A percentile compares a stretch with the other conserved stretches of the same genome.
These are phyloP conservation scores for Zapus hudsonius DNA, from an alignment of 2,113 vertebrate species.

Conservation along the genomic window DNA sequence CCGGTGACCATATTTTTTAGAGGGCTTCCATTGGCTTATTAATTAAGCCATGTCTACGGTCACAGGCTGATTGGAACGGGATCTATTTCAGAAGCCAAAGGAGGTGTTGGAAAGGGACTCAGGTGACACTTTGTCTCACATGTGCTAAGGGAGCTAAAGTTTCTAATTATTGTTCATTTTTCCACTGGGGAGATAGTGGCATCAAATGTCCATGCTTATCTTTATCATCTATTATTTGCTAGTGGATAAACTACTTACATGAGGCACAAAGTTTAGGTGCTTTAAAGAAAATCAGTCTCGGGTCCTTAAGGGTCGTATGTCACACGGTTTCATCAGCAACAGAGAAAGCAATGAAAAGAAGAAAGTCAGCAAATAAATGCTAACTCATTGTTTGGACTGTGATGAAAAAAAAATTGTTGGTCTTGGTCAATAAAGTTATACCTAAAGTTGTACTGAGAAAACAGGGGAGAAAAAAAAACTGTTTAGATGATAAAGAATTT, in stretches of 20 bases:
- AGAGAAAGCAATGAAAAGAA: background rate
- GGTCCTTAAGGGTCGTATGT: background rate
- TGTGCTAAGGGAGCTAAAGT: background rate
- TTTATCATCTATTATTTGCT: background rate
- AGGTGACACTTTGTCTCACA: background rate
- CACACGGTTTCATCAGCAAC: background rate
- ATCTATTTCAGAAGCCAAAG: background rate
- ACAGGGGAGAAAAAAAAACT: background rate
- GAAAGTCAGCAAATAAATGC: background rate
- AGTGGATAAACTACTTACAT: background rate
- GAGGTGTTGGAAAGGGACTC: background rate
- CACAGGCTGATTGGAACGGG: background rate
- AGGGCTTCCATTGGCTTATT: background rate
- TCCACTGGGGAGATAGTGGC: background rate
- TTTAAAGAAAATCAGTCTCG: background rate
- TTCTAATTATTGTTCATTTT: conserved; percentile 15
- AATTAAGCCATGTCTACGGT: conserved; percentile 33
- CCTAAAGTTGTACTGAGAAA: background rate
- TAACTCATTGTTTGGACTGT: background rate
- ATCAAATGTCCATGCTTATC: background rate
- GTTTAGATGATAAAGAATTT: background rate
- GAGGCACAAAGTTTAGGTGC: background rate
- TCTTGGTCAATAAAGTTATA: background rate
- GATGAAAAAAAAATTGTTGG: background rate
- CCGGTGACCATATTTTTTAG: background rate